Percentiles rank a stretch among this genome's conserved stretches.
phyloP scores from a whole-genome alignment of 2,888 invertebrate genomes.

The Orchesellides sinensis region DNA sequence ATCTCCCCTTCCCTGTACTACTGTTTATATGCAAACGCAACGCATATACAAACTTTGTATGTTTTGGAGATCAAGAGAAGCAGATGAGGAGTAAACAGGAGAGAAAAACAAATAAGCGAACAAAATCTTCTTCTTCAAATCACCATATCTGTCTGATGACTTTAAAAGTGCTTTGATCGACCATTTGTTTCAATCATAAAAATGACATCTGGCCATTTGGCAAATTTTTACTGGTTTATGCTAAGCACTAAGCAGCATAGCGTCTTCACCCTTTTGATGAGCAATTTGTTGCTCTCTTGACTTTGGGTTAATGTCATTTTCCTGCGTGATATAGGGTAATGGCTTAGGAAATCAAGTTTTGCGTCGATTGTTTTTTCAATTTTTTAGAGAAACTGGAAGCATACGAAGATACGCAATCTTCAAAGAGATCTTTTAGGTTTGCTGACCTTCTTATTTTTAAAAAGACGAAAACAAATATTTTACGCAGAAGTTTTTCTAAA shows the following conservation, averaged over 20 bases:
- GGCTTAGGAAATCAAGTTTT: conserved; percentile 22
- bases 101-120: conserved; percentile 21
- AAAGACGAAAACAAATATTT: background rate
- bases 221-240: conserved; percentile 18
- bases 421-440: background rate
- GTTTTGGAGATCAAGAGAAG: conserved; percentile 11
- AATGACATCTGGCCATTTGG: conserved; percentile 41
- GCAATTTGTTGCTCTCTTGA: conserved; percentile 17
- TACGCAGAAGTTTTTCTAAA: background rate
- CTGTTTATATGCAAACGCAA: background rate
- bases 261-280: conserved; percentile 5
- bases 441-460: conserved; percentile 28
- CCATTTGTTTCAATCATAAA: conserved; percentile 53
- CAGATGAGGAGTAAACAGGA: background rate
- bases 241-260: background rate
- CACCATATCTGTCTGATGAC: conserved; percentile 38
- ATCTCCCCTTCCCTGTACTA: background rate
- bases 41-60: background rate
- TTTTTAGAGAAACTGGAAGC: background rate
- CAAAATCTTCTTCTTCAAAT: conserved; percentile 24
- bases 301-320: background rate
- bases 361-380: background rate
- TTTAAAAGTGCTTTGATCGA: conserved; percentile 24
- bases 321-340: conserved; percentile 28
- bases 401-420: background rate